Conservation (phyloP, 2,797 vertebrate species). For the Diplodus puntazzo region DNA sequence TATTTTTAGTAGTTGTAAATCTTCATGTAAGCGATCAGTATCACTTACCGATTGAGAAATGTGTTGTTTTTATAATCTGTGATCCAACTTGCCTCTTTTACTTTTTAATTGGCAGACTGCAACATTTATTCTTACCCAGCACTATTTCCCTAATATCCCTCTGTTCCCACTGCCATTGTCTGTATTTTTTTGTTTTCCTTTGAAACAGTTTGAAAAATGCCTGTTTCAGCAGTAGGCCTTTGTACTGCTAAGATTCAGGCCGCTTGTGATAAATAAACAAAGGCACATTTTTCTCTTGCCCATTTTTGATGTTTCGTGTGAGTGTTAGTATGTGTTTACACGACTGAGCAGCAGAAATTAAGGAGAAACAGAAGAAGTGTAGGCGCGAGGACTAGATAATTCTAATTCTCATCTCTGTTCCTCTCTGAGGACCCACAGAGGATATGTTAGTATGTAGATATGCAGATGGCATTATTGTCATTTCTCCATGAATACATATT, state of each 20-base stretch:
- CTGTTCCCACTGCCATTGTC: background rate
- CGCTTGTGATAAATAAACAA: constrained; percentile 24
- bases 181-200: constrained; percentile 13
- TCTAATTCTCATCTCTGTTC: constrained; percentile 27
- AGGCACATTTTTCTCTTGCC: background rate
- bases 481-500: constrained; percentile 56
- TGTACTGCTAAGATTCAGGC: constrained; percentile 11
- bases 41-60: constrained; percentile 11
- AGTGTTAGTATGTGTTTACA: constrained; percentile 8
- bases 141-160: background rate
- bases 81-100: constrained; percentile 1
- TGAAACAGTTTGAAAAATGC: constrained; percentile 12
- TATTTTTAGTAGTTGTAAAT: background rate
- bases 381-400: constrained; percentile 32
- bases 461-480: constrained; percentile 45
- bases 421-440: constrained; percentile 35
- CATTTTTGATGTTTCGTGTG: constrained; percentile 1
- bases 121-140: background rate
- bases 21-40: background rate
- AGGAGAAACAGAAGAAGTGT: constrained; percentile 48
- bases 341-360: constrained; percentile 18
- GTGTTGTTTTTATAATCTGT: background rate
- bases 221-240: constrained; percentile 9
- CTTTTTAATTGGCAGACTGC: background rate
- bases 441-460: constrained; percentile 27